Evolutionary conservation across 2,797 vertebrate species (phyloP), one percentile per base, ranked within the genome.

Genomic region (Poecilia wingei): DNA sequence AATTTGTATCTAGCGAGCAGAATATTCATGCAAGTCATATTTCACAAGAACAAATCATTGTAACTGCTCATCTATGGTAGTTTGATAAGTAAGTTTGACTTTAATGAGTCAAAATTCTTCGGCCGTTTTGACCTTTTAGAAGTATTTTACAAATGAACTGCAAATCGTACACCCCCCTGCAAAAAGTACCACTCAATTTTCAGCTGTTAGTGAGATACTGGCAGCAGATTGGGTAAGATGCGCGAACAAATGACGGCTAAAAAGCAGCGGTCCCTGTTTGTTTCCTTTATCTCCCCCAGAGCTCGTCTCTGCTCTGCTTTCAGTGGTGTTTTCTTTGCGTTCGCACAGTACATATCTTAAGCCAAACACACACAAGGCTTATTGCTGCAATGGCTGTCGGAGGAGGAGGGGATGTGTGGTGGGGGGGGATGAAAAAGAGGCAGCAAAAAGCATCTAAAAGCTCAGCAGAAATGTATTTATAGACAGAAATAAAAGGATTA

Each of bases 381-480:
- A 88, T 82, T 83, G 84, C 87, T 84, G 84, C 87, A 85, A 81
- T 86, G 74, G 80, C 79, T 90, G 88, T 89, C 74, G 43, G 77
- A 47, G 53, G 55, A n/a, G 39, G 45, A 69, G 74, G 18, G 49
- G 25, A 3, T 22, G 49, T 22, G 20, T 22, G 22, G 49, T 22
- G 47, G n/a, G 10, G 39, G 74, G 18, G 49, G 20, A 2, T 31
- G 57, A 51, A 73, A 76, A 69, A 55, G 82, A 83, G 80, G 85
- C 82, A 80, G 79, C 55, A 84, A 77, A 87, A 86, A 92, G 90
- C 88, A 87, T 86, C 86, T 89, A 84, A 93, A 94, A 92, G 92
- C 92, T 92, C 89, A 88, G 88, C 91, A 93, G 82, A 93, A 89
- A 93, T 92, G 91, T 94, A 94, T 94, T 94, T 93, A 93, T 94